Evolutionary conservation across 2,797 vertebrate species (phyloP).

Genomic region (Adelosebastes latens): DNA sequence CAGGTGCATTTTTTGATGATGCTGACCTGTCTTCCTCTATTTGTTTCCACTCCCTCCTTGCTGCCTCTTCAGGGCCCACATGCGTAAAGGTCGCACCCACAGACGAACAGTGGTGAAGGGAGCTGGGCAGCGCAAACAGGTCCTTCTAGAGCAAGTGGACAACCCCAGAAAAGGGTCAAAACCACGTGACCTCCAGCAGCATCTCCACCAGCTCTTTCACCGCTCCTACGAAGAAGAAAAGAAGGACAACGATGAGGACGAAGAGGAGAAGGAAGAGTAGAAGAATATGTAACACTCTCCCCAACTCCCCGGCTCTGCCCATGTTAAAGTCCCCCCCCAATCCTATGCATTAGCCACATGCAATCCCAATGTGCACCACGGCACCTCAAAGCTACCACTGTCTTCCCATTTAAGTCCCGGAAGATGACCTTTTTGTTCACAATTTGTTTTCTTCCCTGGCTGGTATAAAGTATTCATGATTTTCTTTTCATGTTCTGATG

Average conservation of each 20-base stretch:
- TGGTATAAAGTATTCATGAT: constrained; percentile 44
- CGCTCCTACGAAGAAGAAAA: constrained; percentile 83
- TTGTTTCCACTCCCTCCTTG: not conserved
- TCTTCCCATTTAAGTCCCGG: constrained; percentile 74
- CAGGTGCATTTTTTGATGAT: not conserved
- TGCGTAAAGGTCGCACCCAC: constrained; percentile 68
- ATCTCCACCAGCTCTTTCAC: constrained; percentile 90
- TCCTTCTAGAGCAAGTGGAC: constrained; percentile 86
- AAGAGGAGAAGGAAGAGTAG: constrained; percentile 60
- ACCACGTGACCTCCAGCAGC: constrained; percentile 85
- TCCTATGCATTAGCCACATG: constrained; percentile 83
- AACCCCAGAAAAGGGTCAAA: constrained; percentile 80
- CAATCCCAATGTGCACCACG: constrained; percentile 78
- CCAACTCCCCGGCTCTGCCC: constrained; percentile 46
- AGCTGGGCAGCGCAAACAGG: constrained; percentile 77
- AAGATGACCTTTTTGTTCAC: constrained; percentile 48
- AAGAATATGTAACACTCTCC: constrained; percentile 56
- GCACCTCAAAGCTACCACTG: constrained; percentile 75
- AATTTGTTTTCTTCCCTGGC: constrained; percentile 55
- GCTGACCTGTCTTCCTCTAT: constrained; percentile 1
- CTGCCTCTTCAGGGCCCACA: constrained; percentile 64
- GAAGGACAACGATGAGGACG: constrained; percentile 47
- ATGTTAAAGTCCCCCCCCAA: constrained; percentile 50
- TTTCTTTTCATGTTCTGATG: constrained; percentile 61
- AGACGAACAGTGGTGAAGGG: constrained; percentile 89